A percentile compares a stretch with the other conserved stretches of the same genome.
Evolutionary conservation across 1,140 invertebrate genomes (phyloP).

Genomic region (Aphaenogaster floridana): DNA sequence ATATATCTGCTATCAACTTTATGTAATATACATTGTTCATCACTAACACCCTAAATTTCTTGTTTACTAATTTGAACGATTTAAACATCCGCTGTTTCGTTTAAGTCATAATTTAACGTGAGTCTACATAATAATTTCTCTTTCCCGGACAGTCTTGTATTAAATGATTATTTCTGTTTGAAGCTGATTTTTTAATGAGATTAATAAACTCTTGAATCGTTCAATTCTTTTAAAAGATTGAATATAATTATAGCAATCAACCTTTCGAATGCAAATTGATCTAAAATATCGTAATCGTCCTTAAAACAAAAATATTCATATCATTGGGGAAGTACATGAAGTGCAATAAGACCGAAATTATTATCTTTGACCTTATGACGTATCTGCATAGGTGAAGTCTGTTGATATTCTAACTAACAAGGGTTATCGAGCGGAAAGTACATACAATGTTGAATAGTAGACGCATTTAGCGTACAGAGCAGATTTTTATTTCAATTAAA

Average conservation of each 20-base stretch:
- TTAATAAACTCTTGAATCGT: not conserved
- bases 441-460: not conserved
- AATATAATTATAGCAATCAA: not conserved
- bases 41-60: not conserved
- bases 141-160: not conserved
- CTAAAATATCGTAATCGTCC: not conserved
- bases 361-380: not conserved
- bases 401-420: not conserved
- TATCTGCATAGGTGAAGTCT: not conserved
- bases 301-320: not conserved
- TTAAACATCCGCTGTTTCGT: not conserved
- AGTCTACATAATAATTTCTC: too few relatives aligned
- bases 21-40: too few relatives aligned
- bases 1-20: not conserved
- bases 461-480: not conserved
- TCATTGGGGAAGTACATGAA: not conserved
- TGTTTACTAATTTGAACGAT: not conserved
- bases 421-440: slow-evolving; percentile 36
- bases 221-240: not conserved
- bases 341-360: not conserved
- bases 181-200: not conserved
- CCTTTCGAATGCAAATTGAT: not conserved
- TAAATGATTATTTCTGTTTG: not conserved
- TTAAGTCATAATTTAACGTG: too few relatives aligned
- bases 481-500: not conserved